Conservation (phyloP, 2,113 vertebrate species). For the Ceyx cyanopectus region DNA sequence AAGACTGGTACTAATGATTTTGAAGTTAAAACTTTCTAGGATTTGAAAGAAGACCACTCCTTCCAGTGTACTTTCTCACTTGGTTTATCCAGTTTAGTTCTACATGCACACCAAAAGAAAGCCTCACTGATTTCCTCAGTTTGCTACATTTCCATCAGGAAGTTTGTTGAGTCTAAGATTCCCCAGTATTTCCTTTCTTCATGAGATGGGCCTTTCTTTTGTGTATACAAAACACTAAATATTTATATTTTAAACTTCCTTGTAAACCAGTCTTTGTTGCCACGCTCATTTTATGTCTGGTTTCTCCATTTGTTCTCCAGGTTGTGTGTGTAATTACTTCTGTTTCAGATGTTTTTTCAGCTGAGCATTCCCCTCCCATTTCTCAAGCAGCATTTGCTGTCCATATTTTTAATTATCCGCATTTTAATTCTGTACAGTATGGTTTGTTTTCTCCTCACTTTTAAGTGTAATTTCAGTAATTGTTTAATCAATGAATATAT, state of each 20-base stretch:
- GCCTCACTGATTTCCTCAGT: not conserved
- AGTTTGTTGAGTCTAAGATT: not conserved
- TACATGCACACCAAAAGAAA: not conserved
- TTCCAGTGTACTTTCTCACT: not conserved
- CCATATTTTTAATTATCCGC: not conserved
- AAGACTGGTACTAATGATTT: not conserved
- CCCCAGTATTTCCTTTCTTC: not conserved
- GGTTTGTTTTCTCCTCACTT: not conserved
- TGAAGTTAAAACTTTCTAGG: not conserved
- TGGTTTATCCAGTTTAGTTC: not conserved
- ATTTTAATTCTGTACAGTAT: not conserved
- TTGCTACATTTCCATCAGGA: not conserved
- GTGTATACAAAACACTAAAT: not conserved
- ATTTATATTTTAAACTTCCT: not conserved
- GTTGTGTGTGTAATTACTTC: not conserved
- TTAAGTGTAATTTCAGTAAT: not conserved
- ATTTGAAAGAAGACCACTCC: not conserved
- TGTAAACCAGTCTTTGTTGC: not conserved
- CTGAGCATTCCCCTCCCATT: not conserved
- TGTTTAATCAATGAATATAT: not conserved
- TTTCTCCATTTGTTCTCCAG: not conserved
- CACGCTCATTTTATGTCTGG: not conserved
- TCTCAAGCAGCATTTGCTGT: not conserved
- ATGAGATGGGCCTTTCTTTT: not conserved
- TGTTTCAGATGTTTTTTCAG: not conserved